Conservation (phyloP, 2,113 vertebrate species). For the Balaenoptera acutorostrata region DNA sequence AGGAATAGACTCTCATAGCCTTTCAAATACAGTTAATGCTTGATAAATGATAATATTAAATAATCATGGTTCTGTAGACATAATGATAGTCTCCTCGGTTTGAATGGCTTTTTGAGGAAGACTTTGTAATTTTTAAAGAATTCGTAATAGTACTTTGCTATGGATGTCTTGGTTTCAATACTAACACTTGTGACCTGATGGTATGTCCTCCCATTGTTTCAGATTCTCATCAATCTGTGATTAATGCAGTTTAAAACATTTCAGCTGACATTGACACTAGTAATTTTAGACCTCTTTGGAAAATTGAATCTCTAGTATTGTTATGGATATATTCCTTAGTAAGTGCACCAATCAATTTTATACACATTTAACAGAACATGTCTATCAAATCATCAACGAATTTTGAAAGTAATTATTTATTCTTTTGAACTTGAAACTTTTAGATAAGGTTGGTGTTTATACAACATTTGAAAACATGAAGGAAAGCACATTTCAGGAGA, state of each 20-base stretch:
- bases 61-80: background rate
- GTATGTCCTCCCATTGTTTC: conserved; percentile 66
- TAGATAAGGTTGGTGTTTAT: background rate
- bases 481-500: background rate
- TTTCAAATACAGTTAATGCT: conserved; percentile 22
- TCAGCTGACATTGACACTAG: conserved; percentile 56
- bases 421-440: conserved; percentile 37
- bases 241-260: conserved; percentile 76
- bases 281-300: conserved; percentile 60
- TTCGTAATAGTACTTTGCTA: background rate
- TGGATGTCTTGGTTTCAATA: conserved; percentile 29
- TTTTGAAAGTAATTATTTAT: conserved; percentile 34
- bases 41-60: conserved; percentile 39
- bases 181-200: conserved; percentile 72
- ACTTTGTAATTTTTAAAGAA: conserved; percentile 22
- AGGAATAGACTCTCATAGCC: background rate
- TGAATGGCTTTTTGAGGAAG: background rate
- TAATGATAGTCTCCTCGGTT: background rate
- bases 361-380: conserved; percentile 35
- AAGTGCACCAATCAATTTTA: conserved; percentile 17
- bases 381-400: background rate
- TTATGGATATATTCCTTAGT: conserved; percentile 58
- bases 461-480: background rate
- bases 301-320: conserved; percentile 52
- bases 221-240: conserved; percentile 72